phyloP scores from a whole-genome alignment of 2,797 vertebrate genomes.

The Zalophus californianus region DNA sequence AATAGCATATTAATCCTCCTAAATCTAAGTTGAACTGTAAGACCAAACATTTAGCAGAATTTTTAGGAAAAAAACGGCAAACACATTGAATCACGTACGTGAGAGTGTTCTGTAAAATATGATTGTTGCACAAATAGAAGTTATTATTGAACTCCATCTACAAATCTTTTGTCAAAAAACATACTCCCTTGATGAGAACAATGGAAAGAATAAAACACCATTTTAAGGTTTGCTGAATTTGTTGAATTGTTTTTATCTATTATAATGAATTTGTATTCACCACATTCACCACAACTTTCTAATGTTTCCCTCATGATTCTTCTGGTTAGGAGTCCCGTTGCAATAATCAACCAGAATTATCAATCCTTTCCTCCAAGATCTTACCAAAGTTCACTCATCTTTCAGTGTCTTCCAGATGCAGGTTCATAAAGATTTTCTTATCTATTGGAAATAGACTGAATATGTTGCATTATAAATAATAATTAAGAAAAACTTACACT shows the following conservation, averaged over 20 bases:
- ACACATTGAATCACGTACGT: neutral
- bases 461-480: neutral
- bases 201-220: neutral
- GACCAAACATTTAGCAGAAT: neutral
- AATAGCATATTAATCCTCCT: neutral
- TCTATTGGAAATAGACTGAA: neutral
- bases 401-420: neutral
- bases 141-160: neutral
- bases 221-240: neutral
- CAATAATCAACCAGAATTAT: neutral
- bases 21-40: slow-evolving; percentile 24
- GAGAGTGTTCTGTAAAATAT: neutral
- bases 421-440: neutral
- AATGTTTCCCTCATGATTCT: neutral
- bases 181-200: neutral
- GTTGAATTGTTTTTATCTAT: neutral
- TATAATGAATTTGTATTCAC: neutral
- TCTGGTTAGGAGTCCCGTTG: neutral
- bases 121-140: neutral
- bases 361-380: neutral
- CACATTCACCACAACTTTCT: neutral
- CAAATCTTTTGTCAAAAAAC: neutral
- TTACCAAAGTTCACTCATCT: neutral
- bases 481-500: neutral
- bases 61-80: neutral